These are phyloP conservation scores for Elegia similella DNA, from an alignment of 2,888 invertebrate species.

Conservation along the genomic window DNA sequence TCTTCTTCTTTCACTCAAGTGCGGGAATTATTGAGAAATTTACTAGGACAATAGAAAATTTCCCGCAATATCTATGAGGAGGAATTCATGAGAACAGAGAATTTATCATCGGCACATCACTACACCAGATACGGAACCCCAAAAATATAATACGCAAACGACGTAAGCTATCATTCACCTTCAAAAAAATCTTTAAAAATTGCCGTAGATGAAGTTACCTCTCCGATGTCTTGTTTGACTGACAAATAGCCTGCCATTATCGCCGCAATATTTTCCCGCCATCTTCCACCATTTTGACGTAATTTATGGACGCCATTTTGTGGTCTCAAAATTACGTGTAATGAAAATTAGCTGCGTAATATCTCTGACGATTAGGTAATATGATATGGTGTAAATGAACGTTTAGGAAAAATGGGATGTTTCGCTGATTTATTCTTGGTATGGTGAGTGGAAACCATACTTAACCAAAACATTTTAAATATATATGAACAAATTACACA, in stretches of 20 bases:
- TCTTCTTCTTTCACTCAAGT: too few species aligned
- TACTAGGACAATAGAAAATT: too few species aligned
- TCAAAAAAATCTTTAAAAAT: slow-evolving; percentile 6
- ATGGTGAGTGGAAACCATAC: too few species aligned
- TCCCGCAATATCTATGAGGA: too few species aligned
- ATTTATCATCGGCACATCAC: too few species aligned
- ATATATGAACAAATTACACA: too few species aligned
- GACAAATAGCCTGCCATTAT: slow-evolving; percentile 36
- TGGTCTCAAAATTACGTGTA: slow-evolving; percentile 17
- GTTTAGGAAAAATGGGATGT: neutral
- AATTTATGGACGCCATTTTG: slow-evolving; percentile 29
- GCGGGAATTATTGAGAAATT: too few species aligned
- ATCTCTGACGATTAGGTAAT: neutral
- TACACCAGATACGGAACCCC: too few species aligned
- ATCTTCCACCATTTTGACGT: slow-evolving; percentile 30
- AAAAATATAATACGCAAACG: too few species aligned
- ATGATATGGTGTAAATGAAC: neutral
- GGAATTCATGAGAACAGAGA: too few species aligned
- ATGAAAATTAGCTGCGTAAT: slow-evolving; percentile 11
- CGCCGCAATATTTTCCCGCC: slow-evolving; percentile 19
- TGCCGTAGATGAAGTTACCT: slow-evolving; percentile 10
- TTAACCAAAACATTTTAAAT: too few species aligned
- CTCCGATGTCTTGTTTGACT: slow-evolving; percentile 17
- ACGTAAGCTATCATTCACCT: neutral
- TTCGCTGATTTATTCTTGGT: too few species aligned